Evolutionary conservation across 2,888 invertebrate genomes (phyloP).

Genomic region (Eutolmus rufibarbis): DNA sequence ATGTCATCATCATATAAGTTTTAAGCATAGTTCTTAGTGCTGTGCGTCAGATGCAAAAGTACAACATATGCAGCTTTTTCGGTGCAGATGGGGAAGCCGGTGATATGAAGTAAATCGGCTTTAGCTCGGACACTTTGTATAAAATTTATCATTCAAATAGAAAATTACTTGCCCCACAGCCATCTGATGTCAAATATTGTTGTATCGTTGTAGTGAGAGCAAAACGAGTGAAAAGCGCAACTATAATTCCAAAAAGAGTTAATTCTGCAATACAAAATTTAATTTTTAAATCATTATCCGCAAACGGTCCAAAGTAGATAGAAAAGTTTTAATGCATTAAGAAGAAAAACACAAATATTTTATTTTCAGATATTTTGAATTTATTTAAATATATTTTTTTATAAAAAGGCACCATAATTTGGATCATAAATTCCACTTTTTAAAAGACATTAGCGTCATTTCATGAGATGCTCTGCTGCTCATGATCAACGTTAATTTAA

Average conservation of each 20-base stretch:
- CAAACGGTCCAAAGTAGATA: neutral
- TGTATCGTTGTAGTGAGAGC: too few relatives aligned
- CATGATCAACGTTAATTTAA: neutral
- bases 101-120: too few relatives aligned
- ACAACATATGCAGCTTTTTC: too few relatives aligned
- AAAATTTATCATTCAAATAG: too few relatives aligned
- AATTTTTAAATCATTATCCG: neutral
- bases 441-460: neutral
- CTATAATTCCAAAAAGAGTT: neutral
- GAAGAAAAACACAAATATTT: neutral
- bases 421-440: slow-evolving; percentile 38
- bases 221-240: neutral
- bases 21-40: too few relatives aligned
- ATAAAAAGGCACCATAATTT: slow-evolving; percentile 40
- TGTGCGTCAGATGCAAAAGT: too few relatives aligned
- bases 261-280: neutral
- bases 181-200: too few relatives aligned
- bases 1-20: too few relatives aligned
- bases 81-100: too few relatives aligned
- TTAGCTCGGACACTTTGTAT: too few relatives aligned
- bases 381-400: slow-evolving; percentile 20
- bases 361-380: slow-evolving; percentile 18
- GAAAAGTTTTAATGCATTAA: neutral
- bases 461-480: neutral
- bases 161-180: too few relatives aligned